A percentile compares a stretch with the other conserved stretches of the same genome.
These are phyloP conservation scores for Mesembrinibis cayennensis DNA, from an alignment of 2,113 vertebrate genomes.

Conservation along the genomic window DNA sequence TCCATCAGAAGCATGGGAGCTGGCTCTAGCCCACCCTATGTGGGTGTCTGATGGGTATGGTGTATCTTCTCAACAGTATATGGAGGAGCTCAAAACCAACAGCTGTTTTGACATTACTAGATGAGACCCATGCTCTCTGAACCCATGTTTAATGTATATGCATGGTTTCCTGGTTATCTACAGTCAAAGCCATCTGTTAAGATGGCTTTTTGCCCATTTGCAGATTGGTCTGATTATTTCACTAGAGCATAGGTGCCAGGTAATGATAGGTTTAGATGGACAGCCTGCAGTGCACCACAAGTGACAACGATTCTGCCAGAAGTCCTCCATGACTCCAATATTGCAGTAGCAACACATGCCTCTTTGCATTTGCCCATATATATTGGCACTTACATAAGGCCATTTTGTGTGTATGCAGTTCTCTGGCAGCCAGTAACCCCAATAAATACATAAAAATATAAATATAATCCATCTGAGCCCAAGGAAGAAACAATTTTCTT, in stretches of 20 bases:
- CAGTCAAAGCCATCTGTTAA: conserved; percentile 61
- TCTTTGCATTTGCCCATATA: conserved; percentile 24
- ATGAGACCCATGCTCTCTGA: background rate
- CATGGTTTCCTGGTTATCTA: conserved; percentile 37
- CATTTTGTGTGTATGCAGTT: background rate
- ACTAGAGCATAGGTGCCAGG: conserved; percentile 53
- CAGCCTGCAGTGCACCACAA: conserved; percentile 28
- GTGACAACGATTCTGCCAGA: conserved; percentile 44
- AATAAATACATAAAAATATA: conserved; percentile 7
- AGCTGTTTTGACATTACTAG: conserved; percentile 41
- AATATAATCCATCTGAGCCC: background rate
- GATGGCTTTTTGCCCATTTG: conserved; percentile 54
- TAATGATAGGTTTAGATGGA: conserved; percentile 64
- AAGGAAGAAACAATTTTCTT: background rate
- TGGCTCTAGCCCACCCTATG: background rate
- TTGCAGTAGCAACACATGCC: background rate
- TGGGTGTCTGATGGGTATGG: background rate
- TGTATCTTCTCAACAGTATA: background rate
- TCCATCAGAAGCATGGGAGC: background rate
- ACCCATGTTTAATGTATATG: conserved; percentile 40
- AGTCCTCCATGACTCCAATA: background rate
- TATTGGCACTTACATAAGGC: background rate
- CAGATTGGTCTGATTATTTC: conserved; percentile 60
- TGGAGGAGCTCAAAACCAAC: background rate
- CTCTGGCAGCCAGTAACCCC: background rate